Conservation (phyloP, 2,888 invertebrate genomes). For the Gandaritis pyraliata region DNA sequence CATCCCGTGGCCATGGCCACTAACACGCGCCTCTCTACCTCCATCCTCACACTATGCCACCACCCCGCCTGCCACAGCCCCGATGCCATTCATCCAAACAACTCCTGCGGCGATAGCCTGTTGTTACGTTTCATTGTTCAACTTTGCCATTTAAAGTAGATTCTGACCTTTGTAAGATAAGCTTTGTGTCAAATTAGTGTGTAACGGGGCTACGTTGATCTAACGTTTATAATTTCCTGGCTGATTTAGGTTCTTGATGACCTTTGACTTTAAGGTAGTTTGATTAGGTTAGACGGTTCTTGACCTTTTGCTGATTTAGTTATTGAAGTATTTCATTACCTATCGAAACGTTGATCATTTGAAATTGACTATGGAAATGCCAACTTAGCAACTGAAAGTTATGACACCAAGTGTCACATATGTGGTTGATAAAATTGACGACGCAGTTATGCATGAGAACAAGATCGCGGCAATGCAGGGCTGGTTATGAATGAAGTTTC, state of each 20-base stretch:
- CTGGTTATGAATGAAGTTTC: conserved; percentile 75
- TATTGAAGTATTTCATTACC: conserved; percentile 11
- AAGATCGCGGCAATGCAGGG: conserved; percentile 70
- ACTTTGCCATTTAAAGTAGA: conserved; percentile 75
- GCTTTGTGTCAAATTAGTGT: conserved; percentile 60
- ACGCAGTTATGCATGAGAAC: conserved; percentile 65
- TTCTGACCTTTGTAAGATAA: conserved; percentile 67
- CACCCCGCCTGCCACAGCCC: conserved; percentile 31
- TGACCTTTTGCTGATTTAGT: conserved; percentile 35
- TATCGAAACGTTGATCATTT: conserved; percentile 3
- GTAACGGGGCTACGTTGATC: conserved; percentile 42
- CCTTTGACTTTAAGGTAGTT: conserved; percentile 49
- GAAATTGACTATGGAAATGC: conserved; percentile 1
- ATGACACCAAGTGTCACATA: conserved; percentile 34
- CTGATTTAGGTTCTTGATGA: conserved; percentile 32
- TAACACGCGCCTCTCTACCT: conserved; percentile 60
- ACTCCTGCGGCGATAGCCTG: conserved; percentile 53
- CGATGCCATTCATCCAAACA: conserved; percentile 61
- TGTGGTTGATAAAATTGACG: conserved; percentile 40
- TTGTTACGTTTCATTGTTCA: conserved; percentile 58
- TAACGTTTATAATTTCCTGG: conserved; percentile 40
- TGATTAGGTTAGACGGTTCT: conserved; percentile 27
- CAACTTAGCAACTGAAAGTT: conserved; percentile 21
- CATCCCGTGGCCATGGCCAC: conserved; percentile 77
- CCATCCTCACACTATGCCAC: conserved; percentile 44